A percentile compares a stretch with the other conserved stretches of the same genome.
phyloP scores from a whole-genome alignment of 2,113 vertebrate species.

The Australoheros scitulus region DNA sequence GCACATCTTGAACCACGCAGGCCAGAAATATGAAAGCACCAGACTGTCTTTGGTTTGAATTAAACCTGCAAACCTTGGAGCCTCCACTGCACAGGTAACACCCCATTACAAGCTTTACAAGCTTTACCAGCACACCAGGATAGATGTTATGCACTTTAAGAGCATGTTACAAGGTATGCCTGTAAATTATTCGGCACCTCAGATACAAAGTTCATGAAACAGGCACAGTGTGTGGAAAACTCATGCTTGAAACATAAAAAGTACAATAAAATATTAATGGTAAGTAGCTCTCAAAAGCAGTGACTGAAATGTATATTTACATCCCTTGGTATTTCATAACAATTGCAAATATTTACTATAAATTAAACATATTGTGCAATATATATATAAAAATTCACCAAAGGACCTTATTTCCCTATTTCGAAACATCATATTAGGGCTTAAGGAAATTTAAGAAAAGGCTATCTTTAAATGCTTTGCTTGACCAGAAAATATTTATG shows the following conservation, averaged over 20 bases:
- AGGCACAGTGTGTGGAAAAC: background rate
- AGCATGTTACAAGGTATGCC: background rate
- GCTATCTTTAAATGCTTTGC: background rate
- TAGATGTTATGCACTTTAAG: background rate
- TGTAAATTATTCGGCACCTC: conserved; percentile 8
- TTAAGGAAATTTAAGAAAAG: background rate
- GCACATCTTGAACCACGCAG: background rate
- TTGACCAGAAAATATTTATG: background rate
- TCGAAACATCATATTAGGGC: background rate
- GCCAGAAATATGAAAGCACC: background rate
- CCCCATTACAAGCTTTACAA: background rate
- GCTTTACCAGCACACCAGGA: background rate
- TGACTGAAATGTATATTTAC: conserved; percentile 21
- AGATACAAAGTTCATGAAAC: background rate
- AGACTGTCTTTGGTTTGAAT: background rate
- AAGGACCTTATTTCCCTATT: background rate
- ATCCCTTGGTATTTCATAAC: background rate
- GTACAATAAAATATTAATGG: background rate
- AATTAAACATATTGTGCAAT: conserved; percentile 12
- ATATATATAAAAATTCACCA: conserved; percentile 4
- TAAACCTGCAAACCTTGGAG: background rate
- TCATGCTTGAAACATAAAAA: background rate
- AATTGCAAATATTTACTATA: conserved; percentile 5
- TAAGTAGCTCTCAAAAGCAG: background rate
- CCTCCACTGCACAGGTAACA: background rate